Percentiles rank a stretch among this genome's conserved stretches.
phyloP scores from a whole-genome alignment of 2,888 invertebrate species.

The Thereva unica region DNA sequence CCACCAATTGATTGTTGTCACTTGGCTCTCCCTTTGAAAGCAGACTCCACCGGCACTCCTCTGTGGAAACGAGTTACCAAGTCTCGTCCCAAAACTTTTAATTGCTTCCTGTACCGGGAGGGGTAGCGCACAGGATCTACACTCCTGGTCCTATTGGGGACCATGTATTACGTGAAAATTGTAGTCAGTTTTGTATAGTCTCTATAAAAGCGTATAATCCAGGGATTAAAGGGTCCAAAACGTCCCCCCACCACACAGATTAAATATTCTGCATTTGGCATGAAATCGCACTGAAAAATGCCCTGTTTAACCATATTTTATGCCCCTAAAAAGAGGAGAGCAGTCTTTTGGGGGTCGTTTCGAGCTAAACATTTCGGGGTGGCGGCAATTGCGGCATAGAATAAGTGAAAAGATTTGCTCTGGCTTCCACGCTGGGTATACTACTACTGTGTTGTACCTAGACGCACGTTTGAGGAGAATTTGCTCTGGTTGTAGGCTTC shows the following conservation, averaged over 20 bases:
- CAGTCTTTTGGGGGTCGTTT: constrained; percentile 27
- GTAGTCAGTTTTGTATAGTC: background rate
- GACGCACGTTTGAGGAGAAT: too few species aligned
- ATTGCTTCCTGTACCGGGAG: constrained; percentile 31
- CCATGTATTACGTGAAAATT: constrained; percentile 19
- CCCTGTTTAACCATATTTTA: constrained; percentile 28
- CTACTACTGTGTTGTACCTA: too few species aligned
- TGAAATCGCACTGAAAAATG: constrained; percentile 25
- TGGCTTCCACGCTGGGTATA: too few species aligned
- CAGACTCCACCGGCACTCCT: constrained; percentile 15
- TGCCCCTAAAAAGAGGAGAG: constrained; percentile 21
- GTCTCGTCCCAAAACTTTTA: constrained; percentile 32
- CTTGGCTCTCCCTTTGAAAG: constrained; percentile 32
- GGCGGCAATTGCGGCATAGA: constrained; percentile 9
- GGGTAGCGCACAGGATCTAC: constrained; percentile 22
- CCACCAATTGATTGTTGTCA: constrained; percentile 36
- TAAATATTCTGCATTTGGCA: constrained; percentile 30
- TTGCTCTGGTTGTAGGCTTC: too few species aligned
- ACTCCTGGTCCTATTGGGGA: background rate
- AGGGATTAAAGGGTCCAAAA: constrained; percentile 19
- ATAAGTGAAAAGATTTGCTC: constrained; percentile 27
- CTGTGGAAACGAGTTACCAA: constrained; percentile 32
- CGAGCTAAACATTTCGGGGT: constrained; percentile 15
- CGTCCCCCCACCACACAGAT: constrained; percentile 7
- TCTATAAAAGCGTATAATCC: constrained; percentile 21